Base-by-base conservation (phyloP, 1,140 invertebrate genomes). In the Bathynomus jamesi region DNA sequence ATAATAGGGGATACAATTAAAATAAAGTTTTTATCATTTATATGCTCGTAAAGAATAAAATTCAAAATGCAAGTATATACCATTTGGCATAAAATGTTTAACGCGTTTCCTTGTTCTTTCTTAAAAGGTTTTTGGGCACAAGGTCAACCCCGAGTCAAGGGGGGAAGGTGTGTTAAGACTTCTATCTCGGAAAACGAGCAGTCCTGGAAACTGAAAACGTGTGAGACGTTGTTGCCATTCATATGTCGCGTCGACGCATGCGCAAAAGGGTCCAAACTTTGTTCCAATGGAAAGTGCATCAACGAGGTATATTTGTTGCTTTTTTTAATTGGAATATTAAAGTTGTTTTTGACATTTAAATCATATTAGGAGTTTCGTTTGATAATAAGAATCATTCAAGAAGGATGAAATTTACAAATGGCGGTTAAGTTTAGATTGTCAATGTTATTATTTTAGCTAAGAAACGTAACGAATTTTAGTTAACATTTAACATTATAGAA, bases 191-290 rank as follows among this genome's bases (percentile, higher is more conserved):
- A 91, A 77, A 71, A 61, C 53, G 78, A 76, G 25, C 93, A 96
- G 83, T 94, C 91, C 73, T 97, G 94, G 94, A 89, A 93, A 82
- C 83, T 96, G 66, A 92, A 91, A 69, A 94, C 94, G 11, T 98
- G 95, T 81, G 95, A 98, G 85, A 90, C 91, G 24, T 85, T 98
- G 27, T 83, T 96, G 71, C 94, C 95, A 28, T 98, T 97, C 82
- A 92, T 98, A 87, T 98, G 96, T 81, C 87, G 92, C 78, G 85
- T 92, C 11, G 87, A 86, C 70, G 94, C 95, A n/a, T 98, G 96
- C 84, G 92, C 95, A 60, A 85, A 88, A 82, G 92, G 92, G 91
- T 84, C 83, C 30, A 91, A 92, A 82, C 92, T 94, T 81, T 96
- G 94, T 83, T 93, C 92, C 64, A 96, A 96, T 81, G 93, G 94